Evolutionary conservation across 1,140 invertebrate species (phyloP).

Genomic region (Panagrolaimus sp.): DNA sequence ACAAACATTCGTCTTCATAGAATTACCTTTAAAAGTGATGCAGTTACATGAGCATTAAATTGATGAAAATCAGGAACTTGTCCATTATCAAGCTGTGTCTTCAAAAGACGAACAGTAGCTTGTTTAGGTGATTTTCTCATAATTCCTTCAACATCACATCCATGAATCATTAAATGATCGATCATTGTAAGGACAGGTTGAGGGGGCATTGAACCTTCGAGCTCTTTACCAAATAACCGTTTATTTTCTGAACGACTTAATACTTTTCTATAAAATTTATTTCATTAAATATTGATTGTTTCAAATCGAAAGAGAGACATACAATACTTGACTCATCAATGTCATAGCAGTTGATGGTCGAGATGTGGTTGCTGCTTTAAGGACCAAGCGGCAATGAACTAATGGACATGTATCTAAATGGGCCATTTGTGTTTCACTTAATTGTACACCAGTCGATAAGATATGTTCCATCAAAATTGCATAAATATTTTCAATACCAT

Average conservation of each 20-base stretch:
- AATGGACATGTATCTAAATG: slow-evolving; percentile 46
- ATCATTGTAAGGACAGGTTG: slow-evolving; percentile 46
- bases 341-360: slow-evolving; percentile 27
- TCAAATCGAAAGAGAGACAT: no score
- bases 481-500: slow-evolving; percentile 43
- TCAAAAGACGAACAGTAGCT: slow-evolving; percentile 32
- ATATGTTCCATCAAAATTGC: slow-evolving; percentile 43
- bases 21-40: slow-evolving; percentile 39
- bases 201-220: slow-evolving; percentile 45
- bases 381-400: slow-evolving; percentile 37
- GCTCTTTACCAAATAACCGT: slow-evolving; percentile 31
- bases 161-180: slow-evolving; percentile 38
- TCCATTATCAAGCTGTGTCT: slow-evolving; percentile 37
- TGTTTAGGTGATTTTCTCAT: slow-evolving; percentile 48
- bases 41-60: slow-evolving; percentile 42
- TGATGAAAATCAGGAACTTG: slow-evolving; percentile 47
- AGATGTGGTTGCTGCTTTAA: slow-evolving; percentile 19
- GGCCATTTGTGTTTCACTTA: slow-evolving; percentile 38
- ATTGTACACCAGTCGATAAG: slow-evolving; percentile 18
- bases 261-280: slow-evolving; percentile 29
- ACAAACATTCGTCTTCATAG: no score
- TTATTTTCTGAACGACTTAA: slow-evolving; percentile 26
- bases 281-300: background rate
- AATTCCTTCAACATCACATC: slow-evolving; percentile 38
- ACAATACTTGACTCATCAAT: slow-evolving; percentile 42